phyloP scores from a whole-genome alignment of 35 echinoderm and acorn worm genomes.

The Apostichopus japonicus region DNA sequence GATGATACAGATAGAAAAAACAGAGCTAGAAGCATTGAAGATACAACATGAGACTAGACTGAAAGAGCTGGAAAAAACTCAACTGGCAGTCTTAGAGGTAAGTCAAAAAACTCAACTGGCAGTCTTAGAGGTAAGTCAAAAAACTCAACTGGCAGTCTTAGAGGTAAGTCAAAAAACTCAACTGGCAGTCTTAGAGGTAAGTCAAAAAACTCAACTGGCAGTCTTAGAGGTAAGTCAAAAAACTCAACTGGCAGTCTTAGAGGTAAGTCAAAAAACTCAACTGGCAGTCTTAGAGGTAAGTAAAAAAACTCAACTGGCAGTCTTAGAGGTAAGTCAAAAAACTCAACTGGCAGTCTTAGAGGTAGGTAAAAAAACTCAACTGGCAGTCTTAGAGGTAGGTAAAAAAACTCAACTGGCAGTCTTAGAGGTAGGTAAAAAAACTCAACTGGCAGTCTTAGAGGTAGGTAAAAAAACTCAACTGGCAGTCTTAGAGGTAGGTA shows the following conservation, averaged over 20 bases:
- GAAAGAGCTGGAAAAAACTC: slow-evolving; percentile 84
- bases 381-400: slow-evolving; percentile 83
- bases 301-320: slow-evolving; percentile 84
- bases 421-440: slow-evolving; percentile 70
- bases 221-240: too few relatives aligned
- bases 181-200: too few relatives aligned
- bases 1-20: slow-evolving; percentile 98
- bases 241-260: too few relatives aligned
- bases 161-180: too few relatives aligned
- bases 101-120: slow-evolving; percentile 76
- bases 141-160: too few relatives aligned
- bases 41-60: slow-evolving; percentile 88
- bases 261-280: too few relatives aligned
- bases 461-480: too few relatives aligned
- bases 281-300: too few relatives aligned
- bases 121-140: slow-evolving; percentile 79
- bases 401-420: slow-evolving; percentile 81
- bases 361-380: slow-evolving; percentile 81
- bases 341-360: slow-evolving; percentile 87
- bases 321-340: slow-evolving; percentile 67
- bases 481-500: too few relatives aligned
- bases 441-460: too few relatives aligned
- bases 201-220: too few relatives aligned
- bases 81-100: slow-evolving; percentile 88
- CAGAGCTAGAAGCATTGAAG: slow-evolving; percentile 87